Evolutionary conservation across 2,888 invertebrate species (phyloP), one percentile per base, ranked within the genome.

Genomic region (Diadromus collaris): DNA sequence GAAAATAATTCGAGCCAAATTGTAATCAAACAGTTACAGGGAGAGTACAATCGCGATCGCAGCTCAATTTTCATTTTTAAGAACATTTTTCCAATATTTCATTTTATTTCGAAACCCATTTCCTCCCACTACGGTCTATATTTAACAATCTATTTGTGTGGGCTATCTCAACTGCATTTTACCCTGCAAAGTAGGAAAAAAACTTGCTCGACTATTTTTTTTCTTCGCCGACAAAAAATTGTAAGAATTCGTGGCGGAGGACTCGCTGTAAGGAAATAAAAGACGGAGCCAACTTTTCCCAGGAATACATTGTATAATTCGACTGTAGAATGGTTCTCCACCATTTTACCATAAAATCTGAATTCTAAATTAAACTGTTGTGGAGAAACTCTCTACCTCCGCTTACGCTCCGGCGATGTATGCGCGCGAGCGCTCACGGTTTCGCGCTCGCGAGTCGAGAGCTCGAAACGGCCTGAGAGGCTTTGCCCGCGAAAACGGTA

Each of bases 341-440:
- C 56, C n/a, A 38, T 38, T 54, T 68, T 38, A 68, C 56, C 67
- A 56, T 68, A 68, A 54, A 68, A 68, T 68, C 67, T 68, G 56
- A 68, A 68, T 68, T 68, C 67, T 56, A 68, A 68, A 54, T 68
- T 54, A 54, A 68, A 67, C 54, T 38, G 67, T 67, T 68, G 54
- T 41, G 38, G 41, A 4, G 56, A 41, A 16, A 13, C 38, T 67
- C 38, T 38, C 38, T 21, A 9, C 19, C 34, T 27, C n/a, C 6
- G 54, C 24, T 34, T 32, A 19, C 1, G 48, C 34, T 13, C 10
- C 38, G 38, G 38, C 38, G 38, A 38, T 38, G 38, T 38, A 38
- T 38, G 38, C 6, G 38, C 32, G 24, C 63, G 41, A 38, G 13
- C 44, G 63, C 29, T 48, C 65, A 32, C 44, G 65, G 46, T 67